Conservation (phyloP, 2,888 invertebrate genomes). For the Ennomos fuscantarius region DNA sequence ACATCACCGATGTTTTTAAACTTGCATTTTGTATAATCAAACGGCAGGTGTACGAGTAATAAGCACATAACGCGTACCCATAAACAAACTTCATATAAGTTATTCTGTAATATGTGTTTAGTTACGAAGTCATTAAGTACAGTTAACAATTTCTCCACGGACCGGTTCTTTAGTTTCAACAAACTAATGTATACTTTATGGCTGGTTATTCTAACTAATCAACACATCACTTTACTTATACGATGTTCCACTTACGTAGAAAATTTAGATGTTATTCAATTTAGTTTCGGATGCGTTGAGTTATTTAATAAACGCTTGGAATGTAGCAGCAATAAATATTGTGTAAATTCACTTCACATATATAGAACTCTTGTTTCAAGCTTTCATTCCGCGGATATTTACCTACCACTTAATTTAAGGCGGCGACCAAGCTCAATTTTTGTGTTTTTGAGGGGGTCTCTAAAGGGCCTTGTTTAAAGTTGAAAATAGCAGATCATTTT, state of each 20-base stretch:
- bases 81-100: constrained; percentile 42
- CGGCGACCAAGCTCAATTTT: too few species aligned
- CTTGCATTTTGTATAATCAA: constrained; percentile 7
- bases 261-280: constrained; percentile 30
- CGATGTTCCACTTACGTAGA: constrained; percentile 28
- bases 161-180: constrained; percentile 75
- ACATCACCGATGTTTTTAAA: background rate
- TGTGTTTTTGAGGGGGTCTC: too few species aligned
- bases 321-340: constrained; percentile 11
- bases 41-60: constrained; percentile 12
- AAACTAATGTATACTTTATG: constrained; percentile 70
- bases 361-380: background rate
- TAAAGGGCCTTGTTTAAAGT: too few species aligned
- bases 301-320: constrained; percentile 29
- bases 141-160: constrained; percentile 78
- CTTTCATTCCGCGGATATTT: too few species aligned
- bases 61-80: constrained; percentile 5
- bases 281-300: constrained; percentile 15
- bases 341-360: constrained; percentile 3
- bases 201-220: constrained; percentile 52
- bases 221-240: constrained; percentile 35
- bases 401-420: too few species aligned
- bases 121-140: constrained; percentile 77
- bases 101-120: constrained; percentile 67
- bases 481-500: too few species aligned